Evolutionary conservation across 1,140 invertebrate genomes (phyloP).

Genomic region (Pachyrhynchus sulphureomaculatus): DNA sequence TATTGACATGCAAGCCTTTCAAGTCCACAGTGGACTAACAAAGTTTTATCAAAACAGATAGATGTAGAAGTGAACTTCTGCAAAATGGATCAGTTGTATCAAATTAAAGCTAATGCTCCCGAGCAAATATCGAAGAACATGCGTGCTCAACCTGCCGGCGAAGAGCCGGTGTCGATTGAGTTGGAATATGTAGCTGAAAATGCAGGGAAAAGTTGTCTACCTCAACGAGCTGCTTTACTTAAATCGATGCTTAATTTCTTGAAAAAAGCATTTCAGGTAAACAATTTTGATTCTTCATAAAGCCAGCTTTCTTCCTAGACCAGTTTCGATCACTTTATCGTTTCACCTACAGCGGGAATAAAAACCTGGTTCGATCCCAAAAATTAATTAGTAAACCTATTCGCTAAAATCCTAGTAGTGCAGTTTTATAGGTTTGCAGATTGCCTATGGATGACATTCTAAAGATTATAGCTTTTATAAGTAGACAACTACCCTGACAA

Average conservation of each 20-base stretch:
- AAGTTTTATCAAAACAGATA: slow-evolving; percentile 76
- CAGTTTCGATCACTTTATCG: no score
- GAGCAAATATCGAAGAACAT: slow-evolving; percentile 41
- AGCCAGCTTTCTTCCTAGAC: no score
- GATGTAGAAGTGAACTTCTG: slow-evolving; percentile 86
- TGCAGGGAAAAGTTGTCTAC: slow-evolving; percentile 66
- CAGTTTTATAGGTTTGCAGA: no score
- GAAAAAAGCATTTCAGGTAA: slow-evolving; percentile 77
- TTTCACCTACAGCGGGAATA: no score
- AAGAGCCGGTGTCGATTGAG: slow-evolving; percentile 35
- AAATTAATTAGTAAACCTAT: no score
- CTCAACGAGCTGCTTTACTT: slow-evolving; percentile 80
- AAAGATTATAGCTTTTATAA: no score
- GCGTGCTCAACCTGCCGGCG: slow-evolving; percentile 12
- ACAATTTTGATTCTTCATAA: no score
- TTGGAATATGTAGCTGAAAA: slow-evolving; percentile 43
- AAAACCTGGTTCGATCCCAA: no score
- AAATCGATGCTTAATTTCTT: slow-evolving; percentile 90
- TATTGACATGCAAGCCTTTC: slow-evolving; percentile 88
- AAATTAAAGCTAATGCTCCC: slow-evolving; percentile 55
- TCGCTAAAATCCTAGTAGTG: no score
- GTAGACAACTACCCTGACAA: no score
- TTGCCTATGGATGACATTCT: no score
- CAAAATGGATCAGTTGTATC: slow-evolving; percentile 75
- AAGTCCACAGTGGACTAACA: slow-evolving; percentile 79